Evolutionary conservation across 2,797 vertebrate genomes (phyloP).

Genomic region (Propithecus perrieri): DNA sequence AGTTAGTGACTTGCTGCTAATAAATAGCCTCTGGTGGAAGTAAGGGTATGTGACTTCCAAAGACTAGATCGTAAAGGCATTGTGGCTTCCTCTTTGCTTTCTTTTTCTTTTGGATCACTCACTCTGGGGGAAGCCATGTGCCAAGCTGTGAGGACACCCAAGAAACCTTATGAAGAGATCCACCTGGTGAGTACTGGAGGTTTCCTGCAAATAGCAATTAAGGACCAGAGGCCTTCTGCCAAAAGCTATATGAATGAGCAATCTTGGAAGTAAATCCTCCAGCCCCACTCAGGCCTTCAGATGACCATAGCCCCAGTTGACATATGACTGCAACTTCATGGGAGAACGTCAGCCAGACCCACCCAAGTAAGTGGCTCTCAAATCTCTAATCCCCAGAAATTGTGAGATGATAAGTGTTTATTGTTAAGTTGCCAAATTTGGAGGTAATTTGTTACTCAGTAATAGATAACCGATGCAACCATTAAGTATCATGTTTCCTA

Average conservation of each 20-base stretch:
- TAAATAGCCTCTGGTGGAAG: background rate
- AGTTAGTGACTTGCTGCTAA: background rate
- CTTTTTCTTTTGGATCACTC: background rate
- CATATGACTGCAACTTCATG: background rate
- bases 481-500: background rate
- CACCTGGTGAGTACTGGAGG: background rate
- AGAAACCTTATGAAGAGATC: background rate
- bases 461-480: background rate
- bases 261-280: background rate
- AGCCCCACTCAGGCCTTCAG: background rate
- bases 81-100: background rate
- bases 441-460: background rate
- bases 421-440: background rate
- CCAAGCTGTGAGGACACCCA: background rate
- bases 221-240: background rate
- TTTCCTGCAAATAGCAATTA: background rate
- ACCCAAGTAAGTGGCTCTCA: background rate
- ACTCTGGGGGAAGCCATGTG: background rate
- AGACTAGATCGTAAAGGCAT: background rate
- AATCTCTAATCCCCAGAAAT: background rate
- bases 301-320: background rate
- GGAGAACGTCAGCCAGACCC: background rate
- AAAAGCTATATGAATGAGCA: background rate
- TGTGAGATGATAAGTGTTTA: background rate
- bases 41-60: background rate